These are phyloP conservation scores for Petrocephalus microphthalmus DNA, from an alignment of 2,113 vertebrate genomes.

Conservation along the genomic window DNA sequence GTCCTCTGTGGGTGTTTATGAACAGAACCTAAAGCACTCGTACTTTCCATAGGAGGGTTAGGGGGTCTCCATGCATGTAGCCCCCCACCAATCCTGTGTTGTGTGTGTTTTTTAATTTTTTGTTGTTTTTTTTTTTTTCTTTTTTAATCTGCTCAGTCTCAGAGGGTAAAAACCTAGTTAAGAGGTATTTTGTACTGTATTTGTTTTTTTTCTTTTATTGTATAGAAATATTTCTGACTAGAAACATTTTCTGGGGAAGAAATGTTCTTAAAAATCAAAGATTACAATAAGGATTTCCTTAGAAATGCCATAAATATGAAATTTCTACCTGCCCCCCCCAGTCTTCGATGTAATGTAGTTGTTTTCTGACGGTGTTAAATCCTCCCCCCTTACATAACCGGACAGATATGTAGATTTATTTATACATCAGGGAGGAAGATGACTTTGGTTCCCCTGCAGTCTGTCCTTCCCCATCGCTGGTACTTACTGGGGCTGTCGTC, in stretches of 20 bases:
- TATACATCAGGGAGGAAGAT: conserved; percentile 1
- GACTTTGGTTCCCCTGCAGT: neutral
- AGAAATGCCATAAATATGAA: neutral
- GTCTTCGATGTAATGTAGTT: neutral
- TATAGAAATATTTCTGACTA: conserved; percentile 8
- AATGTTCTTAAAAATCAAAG: conserved; percentile 4
- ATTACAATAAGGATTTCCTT: conserved; percentile 10
- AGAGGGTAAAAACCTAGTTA: neutral
- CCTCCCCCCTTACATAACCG: neutral
- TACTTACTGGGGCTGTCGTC: neutral
- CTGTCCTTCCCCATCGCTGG: neutral
- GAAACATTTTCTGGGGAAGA: conserved; percentile 9
- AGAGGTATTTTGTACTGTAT: neutral
- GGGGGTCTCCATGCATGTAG: neutral
- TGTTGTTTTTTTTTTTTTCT: neutral
- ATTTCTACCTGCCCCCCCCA: neutral
- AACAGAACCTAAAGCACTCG: conserved; percentile 10
- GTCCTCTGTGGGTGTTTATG: neutral
- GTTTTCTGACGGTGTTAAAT: conserved; percentile 4
- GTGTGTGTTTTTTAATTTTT: neutral
- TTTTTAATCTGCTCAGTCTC: neutral
- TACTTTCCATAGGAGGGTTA: neutral
- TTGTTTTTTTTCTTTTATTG: neutral
- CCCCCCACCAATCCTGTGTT: neutral
- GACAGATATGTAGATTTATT: conserved; percentile 7